These are phyloP conservation scores for Ecliptopera silaceata DNA, from an alignment of 2,888 invertebrate species.

Conservation along the genomic window DNA sequence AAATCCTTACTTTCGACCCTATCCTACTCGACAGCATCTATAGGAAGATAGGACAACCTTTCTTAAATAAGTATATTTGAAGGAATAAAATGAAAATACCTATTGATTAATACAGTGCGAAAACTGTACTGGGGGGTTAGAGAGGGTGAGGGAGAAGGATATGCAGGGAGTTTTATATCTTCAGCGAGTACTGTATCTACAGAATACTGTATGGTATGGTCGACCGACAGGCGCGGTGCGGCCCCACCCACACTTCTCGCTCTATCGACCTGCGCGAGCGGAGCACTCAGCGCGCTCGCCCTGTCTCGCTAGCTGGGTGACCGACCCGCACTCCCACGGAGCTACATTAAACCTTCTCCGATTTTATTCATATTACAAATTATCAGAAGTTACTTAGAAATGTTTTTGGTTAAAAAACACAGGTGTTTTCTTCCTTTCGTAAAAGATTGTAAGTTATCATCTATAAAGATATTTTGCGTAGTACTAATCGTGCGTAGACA, in stretches of 20 bases:
- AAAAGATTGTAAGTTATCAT: no score
- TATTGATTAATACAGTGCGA: constrained; percentile 60
- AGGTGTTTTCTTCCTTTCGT: no score
- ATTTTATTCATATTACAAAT: background rate
- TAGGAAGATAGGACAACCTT: no score
- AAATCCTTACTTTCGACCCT: no score
- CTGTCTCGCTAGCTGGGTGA: constrained; percentile 54
- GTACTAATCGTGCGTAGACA: no score
- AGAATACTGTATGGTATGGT: constrained; percentile 54
- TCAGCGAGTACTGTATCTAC: background rate
- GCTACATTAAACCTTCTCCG: constrained; percentile 53
- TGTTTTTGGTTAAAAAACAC: no score
- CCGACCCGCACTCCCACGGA: constrained; percentile 39
- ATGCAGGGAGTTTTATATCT: constrained; percentile 8
- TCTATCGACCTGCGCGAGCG: constrained; percentile 79
- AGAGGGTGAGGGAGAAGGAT: constrained; percentile 60
- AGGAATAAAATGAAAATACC: background rate
- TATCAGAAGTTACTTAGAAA: background rate
- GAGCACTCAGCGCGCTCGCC: constrained; percentile 52
- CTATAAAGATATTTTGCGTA: no score
- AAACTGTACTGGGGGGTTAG: constrained; percentile 53
- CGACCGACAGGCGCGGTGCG: background rate
- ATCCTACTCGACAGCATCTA: no score
- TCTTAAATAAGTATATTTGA: no score
- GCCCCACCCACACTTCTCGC: constrained; percentile 71